Conservation (phyloP, 2,113 vertebrate genomes). For the Pardalotus punctatus region DNA sequence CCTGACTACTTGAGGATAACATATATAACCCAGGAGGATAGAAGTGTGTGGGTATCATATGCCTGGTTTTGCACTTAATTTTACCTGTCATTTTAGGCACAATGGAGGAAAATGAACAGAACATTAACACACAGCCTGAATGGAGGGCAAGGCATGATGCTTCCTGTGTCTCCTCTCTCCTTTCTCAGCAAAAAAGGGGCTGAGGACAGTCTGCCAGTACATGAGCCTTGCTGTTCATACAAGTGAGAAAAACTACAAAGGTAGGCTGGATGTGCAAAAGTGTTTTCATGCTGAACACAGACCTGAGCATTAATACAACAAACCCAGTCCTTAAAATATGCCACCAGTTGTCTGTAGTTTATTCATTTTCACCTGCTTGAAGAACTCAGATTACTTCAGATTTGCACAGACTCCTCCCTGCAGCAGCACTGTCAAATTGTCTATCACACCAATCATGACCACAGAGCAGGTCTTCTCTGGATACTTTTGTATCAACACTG, state of each 20-base stretch:
- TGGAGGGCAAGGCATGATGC: accelerated
- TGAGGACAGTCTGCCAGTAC: not conserved
- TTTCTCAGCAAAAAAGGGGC: not conserved
- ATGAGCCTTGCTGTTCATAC: not conserved
- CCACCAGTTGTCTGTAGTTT: not conserved
- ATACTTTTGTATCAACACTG: not conserved
- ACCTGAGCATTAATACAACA: not conserved
- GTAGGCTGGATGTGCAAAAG: not conserved
- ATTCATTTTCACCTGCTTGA: not conserved
- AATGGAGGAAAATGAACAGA: not conserved
- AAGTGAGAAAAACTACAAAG: not conserved
- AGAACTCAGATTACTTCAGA: not conserved
- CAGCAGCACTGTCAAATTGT: not conserved
- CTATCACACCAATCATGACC: not conserved
- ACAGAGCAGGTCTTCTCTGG: not conserved
- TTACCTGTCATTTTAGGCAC: not conserved
- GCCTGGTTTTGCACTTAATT: not conserved
- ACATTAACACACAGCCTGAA: not conserved
- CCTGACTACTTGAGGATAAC: not conserved
- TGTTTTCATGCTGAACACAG: not conserved
- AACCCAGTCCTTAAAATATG: not conserved
- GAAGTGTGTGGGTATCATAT: accelerated
- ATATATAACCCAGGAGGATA: not conserved
- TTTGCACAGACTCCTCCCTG: not conserved
- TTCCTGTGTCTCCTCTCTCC: not conserved